These are phyloP conservation scores for Drosophila nr. medialis DNA, from an alignment of 2,888 invertebrate genomes.

Conservation along the genomic window DNA sequence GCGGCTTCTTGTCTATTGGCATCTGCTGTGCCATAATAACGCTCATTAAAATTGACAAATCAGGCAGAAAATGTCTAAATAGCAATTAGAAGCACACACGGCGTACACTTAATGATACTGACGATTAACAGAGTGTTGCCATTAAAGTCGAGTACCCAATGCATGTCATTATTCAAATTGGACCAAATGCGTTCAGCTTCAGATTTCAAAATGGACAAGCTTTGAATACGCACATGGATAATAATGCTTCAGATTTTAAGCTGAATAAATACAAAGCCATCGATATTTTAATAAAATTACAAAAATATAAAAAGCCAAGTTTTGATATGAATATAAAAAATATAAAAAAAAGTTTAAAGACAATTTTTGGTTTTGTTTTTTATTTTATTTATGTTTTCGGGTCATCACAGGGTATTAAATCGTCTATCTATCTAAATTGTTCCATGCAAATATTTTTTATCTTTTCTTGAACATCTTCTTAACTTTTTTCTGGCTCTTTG, in stretches of 20 bases:
- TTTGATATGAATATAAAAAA: background rate
- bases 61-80: conserved; percentile 75
- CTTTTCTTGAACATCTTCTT: conserved; percentile 29
- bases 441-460: conserved; percentile 18
- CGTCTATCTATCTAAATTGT: conserved; percentile 11
- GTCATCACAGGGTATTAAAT: background rate
- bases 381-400: background rate
- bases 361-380: background rate
- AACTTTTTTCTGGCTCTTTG: conserved; percentile 19
- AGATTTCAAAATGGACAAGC: background rate
- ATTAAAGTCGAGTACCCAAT: background rate
- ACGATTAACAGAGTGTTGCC: conserved; percentile 4
- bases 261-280: background rate
- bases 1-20: conserved; percentile 39
- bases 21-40: conserved; percentile 59
- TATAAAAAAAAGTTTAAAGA: too few species aligned
- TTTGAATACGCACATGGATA: background rate
- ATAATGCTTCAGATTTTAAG: background rate
- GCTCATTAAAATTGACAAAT: conserved; percentile 78
- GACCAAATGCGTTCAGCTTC: background rate
- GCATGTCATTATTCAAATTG: background rate
- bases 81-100: conserved; percentile 58
- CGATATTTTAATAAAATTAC: background rate
- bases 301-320: background rate
- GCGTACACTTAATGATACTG: conserved; percentile 31